Conservation (phyloP, 2,888 invertebrate genomes). For the Scaptomyza caliginosa region DNA sequence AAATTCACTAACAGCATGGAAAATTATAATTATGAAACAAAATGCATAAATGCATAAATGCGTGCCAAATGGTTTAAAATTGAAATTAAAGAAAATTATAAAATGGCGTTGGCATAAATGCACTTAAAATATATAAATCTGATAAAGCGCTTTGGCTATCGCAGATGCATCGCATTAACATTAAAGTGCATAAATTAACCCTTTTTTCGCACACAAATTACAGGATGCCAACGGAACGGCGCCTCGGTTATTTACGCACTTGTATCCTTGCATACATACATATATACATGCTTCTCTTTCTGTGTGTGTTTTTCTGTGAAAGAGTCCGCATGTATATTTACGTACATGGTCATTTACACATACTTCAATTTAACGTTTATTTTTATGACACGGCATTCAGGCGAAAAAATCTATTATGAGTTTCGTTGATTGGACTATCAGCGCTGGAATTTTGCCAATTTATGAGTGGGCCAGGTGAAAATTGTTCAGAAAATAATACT, state of each 20-base stretch:
- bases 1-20: slow-evolving; percentile 51
- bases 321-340: slow-evolving; percentile 9
- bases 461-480: slow-evolving; percentile 46
- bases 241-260: slow-evolving; percentile 18
- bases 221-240: slow-evolving; percentile 6
- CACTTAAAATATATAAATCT: slow-evolving; percentile 65
- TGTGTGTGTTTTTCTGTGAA: too few relatives aligned
- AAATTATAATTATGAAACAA: slow-evolving; percentile 60
- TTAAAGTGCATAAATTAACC: slow-evolving; percentile 73
- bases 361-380: slow-evolving; percentile 50
- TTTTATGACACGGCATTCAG: slow-evolving; percentile 36
- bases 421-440: slow-evolving; percentile 48
- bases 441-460: slow-evolving; percentile 45
- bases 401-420: slow-evolving; percentile 45
- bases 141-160: slow-evolving; percentile 55
- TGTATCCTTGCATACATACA: neutral
- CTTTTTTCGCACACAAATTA: slow-evolving; percentile 38
- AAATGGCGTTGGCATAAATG: slow-evolving; percentile 43
- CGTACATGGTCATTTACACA: slow-evolving; percentile 41
- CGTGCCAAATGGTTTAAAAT: slow-evolving; percentile 65
- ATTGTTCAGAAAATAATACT: slow-evolving; percentile 19
- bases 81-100: slow-evolving; percentile 70
- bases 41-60: slow-evolving; percentile 51
- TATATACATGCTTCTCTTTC: too few relatives aligned
- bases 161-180: slow-evolving; percentile 73